Conservation (phyloP, 2,797 vertebrate species). For the Myotis pilosus region DNA sequence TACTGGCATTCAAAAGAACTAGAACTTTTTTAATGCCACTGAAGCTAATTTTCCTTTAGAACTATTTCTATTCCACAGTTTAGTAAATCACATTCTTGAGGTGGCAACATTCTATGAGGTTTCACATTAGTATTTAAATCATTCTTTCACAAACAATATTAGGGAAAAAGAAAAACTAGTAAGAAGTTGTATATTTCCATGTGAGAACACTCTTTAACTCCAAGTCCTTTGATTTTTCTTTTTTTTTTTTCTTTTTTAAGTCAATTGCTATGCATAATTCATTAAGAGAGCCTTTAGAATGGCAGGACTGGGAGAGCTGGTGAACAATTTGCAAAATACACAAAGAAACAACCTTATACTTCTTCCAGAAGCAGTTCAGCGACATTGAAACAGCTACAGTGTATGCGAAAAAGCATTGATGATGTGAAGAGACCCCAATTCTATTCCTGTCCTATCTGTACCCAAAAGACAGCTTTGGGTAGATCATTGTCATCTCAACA, state of each 20-base stretch:
- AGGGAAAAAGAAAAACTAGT: conserved; percentile 29
- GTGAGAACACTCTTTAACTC: conserved; percentile 65
- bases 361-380: conserved; percentile 28
- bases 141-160: conserved; percentile 41
- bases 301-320: conserved; percentile 50
- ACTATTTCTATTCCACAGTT: conserved; percentile 11
- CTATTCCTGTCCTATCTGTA: neutral
- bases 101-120: conserved; percentile 30
- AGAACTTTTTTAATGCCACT: neutral
- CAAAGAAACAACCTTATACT: conserved; percentile 26
- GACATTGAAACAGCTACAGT: neutral
- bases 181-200: conserved; percentile 55
- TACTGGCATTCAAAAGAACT: neutral
- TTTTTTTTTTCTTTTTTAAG: conserved; percentile 66
- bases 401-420: neutral
- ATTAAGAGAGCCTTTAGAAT: conserved; percentile 62
- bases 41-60: conserved; percentile 51
- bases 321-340: conserved; percentile 66
- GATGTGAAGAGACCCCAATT: neutral
- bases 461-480: neutral
- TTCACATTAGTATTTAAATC: conserved; percentile 68
- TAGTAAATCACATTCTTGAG: conserved; percentile 52
- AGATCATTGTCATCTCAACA: neutral
- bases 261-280: conserved; percentile 75
- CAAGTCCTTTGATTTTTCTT: conserved; percentile 73